Evolutionary conservation across 2,888 invertebrate species (phyloP), one percentile per base, ranked within the genome.

Genomic region (Idaea biselata): DNA sequence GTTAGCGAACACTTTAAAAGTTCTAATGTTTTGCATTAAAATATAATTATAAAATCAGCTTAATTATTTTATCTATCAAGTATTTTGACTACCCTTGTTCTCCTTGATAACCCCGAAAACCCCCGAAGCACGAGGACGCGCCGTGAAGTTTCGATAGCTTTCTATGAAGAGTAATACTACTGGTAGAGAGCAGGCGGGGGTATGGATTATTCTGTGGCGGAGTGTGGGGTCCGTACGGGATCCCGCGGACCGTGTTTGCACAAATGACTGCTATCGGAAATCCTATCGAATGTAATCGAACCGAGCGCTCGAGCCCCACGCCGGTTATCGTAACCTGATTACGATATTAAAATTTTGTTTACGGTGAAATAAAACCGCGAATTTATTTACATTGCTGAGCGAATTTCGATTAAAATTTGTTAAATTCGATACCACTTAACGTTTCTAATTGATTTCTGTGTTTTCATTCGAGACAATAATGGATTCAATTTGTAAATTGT

Each of bases 391-490:
- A 60, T 62, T 60, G 65, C 58, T 59, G 62, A 67, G 63, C 65
- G 65, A 65, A 63, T 68, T 70, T 70, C 67, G 67, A 72, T 68
- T 68, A 68, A 68, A 70, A 65, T 64, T 56, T 61, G 68, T 63
- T 72, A 60, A 64, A 56, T 63, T 63, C 69, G 68, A 70, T 70
- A 72, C 67, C 68, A 64, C 59, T 68, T 60, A 63, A 65, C 65
- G 66, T 31, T 18, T 66, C 58, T 68, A 66, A 70, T 68, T 68
- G 68, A 68, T 72, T 72, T 68, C 64, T 65, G 70, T 70, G 66
- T 68, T 70, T 63, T 62, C 62, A 54, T 60, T 64, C 63, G 63
- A 54, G 64, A 56, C 56, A 56, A 63, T 64, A 64, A 64, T 64
- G 67, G 67, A 57, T 62, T 61, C 61, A 58, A 60, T 60, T 58